Evolutionary conservation across 2,113 vertebrate species (phyloP), one percentile per base, ranked within the genome.

Genomic region (Lamprotornis superbus): DNA sequence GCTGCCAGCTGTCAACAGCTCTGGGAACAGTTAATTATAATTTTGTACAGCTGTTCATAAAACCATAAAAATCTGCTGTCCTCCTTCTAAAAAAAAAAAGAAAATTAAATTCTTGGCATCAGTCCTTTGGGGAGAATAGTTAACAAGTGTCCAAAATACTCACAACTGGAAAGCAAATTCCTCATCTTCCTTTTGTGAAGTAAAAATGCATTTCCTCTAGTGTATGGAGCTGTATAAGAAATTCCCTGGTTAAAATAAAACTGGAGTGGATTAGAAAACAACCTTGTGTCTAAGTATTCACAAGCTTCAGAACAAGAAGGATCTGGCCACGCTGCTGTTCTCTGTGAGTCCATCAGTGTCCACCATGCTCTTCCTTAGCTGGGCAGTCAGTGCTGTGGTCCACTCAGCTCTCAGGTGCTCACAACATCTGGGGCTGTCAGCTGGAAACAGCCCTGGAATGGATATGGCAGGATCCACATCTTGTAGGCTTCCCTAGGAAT

Each of bases 1-100:
- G 88, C 44, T 92, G 90, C 90, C 92, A 97, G 83, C 79, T 87
- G 88, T 93, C 94, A 94, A 59, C 83, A 95, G 35, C 78, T 95
- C 87, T 87, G n/a, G 69, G 83, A 95, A 93, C 83, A 95, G 88
- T 95, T 95, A 87, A 89, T 92, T 90, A 50, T 78, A 77, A 76
- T 92, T 93, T 82, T 59, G 67, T 69, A 92, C 94, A 96, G 86
- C 83, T 96, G 91, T 95, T 96, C 89, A 52, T 87, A 78, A 67
- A 20, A 80, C 42, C 0, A 2, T 82, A 82, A 89, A 94, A 94
- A 71, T n/a, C 88, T 95, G 82, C 76, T 92, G 39, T 78, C 91
- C 63, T 91, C 11, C 12, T 76, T 13, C 15, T 56, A 47, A 69
- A 71, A 84, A n/a, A 59, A 80, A 87, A n/a, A 35, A 42, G 20